Percentiles rank a stretch among this genome's conserved stretches.
Evolutionary conservation across 64 coral and sea anemone genomes (phyloP).

Genomic region (Montipora foliosa): DNA sequence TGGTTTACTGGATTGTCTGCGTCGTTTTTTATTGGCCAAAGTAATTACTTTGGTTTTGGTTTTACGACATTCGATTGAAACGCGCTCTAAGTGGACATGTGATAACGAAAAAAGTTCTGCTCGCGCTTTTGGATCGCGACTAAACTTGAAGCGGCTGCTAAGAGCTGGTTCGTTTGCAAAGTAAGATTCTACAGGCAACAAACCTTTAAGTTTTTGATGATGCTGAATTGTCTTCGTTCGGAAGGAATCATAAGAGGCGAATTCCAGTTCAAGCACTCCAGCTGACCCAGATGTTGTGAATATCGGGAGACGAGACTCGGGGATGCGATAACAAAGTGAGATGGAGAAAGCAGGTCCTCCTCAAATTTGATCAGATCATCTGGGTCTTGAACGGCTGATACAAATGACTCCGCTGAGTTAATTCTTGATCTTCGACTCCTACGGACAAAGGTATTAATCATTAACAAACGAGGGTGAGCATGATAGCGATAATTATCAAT

Average conservation of each 20-base stretch:
- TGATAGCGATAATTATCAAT: too few relatives aligned
- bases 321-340: conserved; percentile 77
- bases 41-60: too few relatives aligned
- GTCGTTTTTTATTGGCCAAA: too few relatives aligned
- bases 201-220: conserved; percentile 88
- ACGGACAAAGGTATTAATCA: too few relatives aligned
- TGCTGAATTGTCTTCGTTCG: conserved; percentile 73
- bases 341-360: conserved; percentile 41
- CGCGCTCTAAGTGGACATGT: too few relatives aligned
- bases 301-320: conserved; percentile 78
- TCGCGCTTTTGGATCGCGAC: too few relatives aligned
- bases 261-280: conserved; percentile 92
- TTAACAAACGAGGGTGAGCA: too few relatives aligned
- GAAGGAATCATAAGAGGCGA: conserved; percentile 62
- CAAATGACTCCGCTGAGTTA: conserved; percentile 74
- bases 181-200: background rate
- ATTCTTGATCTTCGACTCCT: conserved; percentile 6
- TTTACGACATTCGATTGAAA: too few relatives aligned
- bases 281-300: conserved; percentile 80
- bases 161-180: background rate
- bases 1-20: too few relatives aligned
- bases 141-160: too few relatives aligned
- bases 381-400: conserved; percentile 84
- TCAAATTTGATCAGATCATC: conserved; percentile 81
- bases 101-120: too few relatives aligned